Evolutionary conservation across 2,888 invertebrate species (phyloP), one percentile per base, ranked within the genome.

Genomic region (Drosophila anomelani): DNA sequence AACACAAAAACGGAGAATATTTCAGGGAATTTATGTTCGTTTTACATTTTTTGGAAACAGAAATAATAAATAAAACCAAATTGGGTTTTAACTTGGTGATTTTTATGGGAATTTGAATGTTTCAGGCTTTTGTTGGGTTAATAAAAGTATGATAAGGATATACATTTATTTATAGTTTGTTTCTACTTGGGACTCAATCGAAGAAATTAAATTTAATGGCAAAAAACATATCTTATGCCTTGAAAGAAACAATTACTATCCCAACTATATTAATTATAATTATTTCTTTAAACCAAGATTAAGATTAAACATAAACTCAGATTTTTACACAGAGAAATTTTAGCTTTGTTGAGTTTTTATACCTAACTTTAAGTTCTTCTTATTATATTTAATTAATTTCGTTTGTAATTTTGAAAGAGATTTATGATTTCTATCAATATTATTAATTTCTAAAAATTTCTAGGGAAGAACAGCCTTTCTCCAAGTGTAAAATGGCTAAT

Each of bases 401-500:
- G 5, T 29, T 29, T 0, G 20, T 20, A 20, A 20, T 20, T 20
- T 20, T 20, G 20, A 20, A 20, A 20, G 20, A 20, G 20, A 1
- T 20, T 20, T 20, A 26, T 26, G 26, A 26, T 0, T 26, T 26
- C 26, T 29, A 8, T 29, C 8, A 6, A 29, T 15, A 38, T 36
- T 36, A 12, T n/a, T 26, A 10, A n/a, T 26, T 26, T 9, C 9
- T 26, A 5, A 0, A 29, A 46, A 46, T 9, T 15, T 8, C 1
- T n/a, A 29, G 12, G 7, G 7, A 34, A 17, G 17, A n/a, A 0
- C 9, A 1, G 0, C 1, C 4, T 29, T 49, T 58, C 26, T 29
- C 17, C 51, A 20, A 59, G 62, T 62, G 62, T 34, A 49, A 1
- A 15, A 47, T 34, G 0, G 1, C 39, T 13, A 41, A 55, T 55